Percentiles rank a stretch among this genome's conserved stretches.
Evolutionary conservation across 37 sponge, comb jelly and placozoan genomes (phyloP).

Genomic region (Oscarella lobularis): DNA sequence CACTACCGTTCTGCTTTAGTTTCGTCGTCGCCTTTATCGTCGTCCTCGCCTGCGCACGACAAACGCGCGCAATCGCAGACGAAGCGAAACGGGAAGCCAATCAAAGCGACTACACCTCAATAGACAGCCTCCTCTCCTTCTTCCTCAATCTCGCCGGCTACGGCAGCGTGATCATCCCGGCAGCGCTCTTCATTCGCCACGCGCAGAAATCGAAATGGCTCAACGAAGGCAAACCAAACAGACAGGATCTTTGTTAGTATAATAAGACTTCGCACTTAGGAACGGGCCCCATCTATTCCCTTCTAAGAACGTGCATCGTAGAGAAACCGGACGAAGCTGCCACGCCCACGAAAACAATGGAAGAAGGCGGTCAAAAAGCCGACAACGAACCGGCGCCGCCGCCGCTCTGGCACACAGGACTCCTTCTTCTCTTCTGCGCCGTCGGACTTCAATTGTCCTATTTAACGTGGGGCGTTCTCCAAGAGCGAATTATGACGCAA

Average conservation of each 20-base stretch:
- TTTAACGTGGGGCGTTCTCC: constrained; percentile 90
- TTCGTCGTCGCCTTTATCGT: no score
- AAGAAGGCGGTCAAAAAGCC: not conserved
- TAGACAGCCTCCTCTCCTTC: constrained; percentile 69
- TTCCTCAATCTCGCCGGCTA: constrained; percentile 73
- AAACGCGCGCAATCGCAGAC: no score
- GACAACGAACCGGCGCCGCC: not conserved
- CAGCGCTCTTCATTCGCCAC: constrained; percentile 44
- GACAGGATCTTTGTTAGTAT: no score
- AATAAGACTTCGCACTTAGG: no score
- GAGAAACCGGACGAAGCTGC: constrained; percentile 19
- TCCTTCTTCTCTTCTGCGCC: constrained; percentile 39
- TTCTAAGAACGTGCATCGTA: constrained; percentile 29
- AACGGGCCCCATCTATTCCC: constrained; percentile 7
- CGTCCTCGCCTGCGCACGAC: no score
- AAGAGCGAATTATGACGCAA: constrained; percentile 90
- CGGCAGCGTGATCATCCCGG: constrained; percentile 63
- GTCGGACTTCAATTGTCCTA: constrained; percentile 76
- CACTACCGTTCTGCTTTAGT: no score
- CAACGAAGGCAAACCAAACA: constrained; percentile 30
- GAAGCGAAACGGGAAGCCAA: no score
- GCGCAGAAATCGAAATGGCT: constrained; percentile 41
- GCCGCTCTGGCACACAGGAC: not conserved
- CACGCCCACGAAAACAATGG: constrained; percentile 1
- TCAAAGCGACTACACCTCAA: no score